These are phyloP conservation scores for Tachycineta bicolor DNA, from an alignment of 2,113 vertebrate species.

Conservation along the genomic window DNA sequence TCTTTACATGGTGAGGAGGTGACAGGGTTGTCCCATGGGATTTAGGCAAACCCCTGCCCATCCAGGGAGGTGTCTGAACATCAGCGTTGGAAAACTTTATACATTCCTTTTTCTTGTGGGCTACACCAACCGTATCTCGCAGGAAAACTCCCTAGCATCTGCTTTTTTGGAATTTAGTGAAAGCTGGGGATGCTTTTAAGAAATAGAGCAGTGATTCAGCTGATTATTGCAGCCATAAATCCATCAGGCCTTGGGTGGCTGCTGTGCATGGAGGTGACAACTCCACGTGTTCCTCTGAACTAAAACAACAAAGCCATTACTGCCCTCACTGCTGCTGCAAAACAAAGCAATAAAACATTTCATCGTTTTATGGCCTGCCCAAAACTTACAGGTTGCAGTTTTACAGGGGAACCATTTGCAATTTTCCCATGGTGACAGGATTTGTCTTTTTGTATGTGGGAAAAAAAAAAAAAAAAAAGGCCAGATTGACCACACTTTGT, in stretches of 20 bases:
- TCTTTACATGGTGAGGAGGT: not conserved
- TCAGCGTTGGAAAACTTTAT: rapidly evolving
- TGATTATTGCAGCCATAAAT: conserved; percentile 32
- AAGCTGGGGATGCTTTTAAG: not conserved
- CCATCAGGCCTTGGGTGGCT: not conserved
- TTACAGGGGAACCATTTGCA: not conserved
- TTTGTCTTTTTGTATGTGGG: rapidly evolving
- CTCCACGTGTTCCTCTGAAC: not conserved
- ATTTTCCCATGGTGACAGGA: not conserved
- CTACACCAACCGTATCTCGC: rapidly evolving
- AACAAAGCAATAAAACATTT: not conserved
- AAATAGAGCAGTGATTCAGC: not conserved
- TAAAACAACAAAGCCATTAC: not conserved
- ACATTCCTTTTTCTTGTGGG: too few relatives aligned
- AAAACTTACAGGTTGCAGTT: not conserved
- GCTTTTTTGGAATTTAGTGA: not conserved
- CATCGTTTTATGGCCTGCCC: not conserved
- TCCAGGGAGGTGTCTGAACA: not conserved
- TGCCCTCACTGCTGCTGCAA: not conserved
- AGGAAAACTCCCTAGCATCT: not conserved
- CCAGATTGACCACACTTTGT: not conserved
- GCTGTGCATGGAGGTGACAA: not conserved
- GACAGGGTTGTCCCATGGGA: not conserved
- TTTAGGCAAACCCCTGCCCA: not conserved
- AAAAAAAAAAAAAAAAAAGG: not conserved